Conservation (phyloP, 1,140 invertebrate genomes). For the Pogonomyrmex barbatus region DNA sequence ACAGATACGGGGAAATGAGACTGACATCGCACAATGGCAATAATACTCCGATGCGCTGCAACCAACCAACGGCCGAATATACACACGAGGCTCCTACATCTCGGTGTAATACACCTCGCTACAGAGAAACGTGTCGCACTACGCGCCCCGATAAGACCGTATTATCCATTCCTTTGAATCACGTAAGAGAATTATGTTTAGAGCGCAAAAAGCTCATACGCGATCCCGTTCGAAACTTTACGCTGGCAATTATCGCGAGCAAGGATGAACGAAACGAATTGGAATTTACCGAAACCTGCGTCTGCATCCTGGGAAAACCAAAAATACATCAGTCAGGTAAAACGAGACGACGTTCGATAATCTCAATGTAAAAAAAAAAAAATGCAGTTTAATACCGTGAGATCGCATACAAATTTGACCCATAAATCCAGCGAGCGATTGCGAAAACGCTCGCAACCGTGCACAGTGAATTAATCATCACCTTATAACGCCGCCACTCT, state of each 20-base stretch:
- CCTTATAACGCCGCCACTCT: constrained; percentile 9
- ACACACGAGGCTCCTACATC: not conserved
- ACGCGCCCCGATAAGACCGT: constrained; percentile 26
- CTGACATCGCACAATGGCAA: constrained; percentile 77
- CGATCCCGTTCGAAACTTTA: not conserved
- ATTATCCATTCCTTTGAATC: constrained; percentile 48
- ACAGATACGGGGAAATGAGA: constrained; percentile 82
- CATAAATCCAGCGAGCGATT: not conserved
- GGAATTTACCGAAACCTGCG: not conserved
- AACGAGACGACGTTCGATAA: not conserved
- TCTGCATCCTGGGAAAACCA: not conserved
- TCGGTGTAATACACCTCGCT: not conserved
- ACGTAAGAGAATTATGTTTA: constrained; percentile 12
- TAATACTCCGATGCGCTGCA: constrained; percentile 78
- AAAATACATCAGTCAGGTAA: not conserved
- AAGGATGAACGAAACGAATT: not conserved
- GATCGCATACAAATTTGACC: not conserved
- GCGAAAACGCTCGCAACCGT: not conserved
- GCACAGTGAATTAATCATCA: constrained; percentile 10
- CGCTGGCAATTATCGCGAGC: not conserved
- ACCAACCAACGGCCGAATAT: constrained; percentile 36
- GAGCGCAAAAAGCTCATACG: not conserved
- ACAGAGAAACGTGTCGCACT: constrained; percentile 18
- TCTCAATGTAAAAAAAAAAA: not conserved
- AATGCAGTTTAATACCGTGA: not conserved